Evolutionary conservation across 1,140 invertebrate species (phyloP).

Genomic region (Helicoverpa armigera): DNA sequence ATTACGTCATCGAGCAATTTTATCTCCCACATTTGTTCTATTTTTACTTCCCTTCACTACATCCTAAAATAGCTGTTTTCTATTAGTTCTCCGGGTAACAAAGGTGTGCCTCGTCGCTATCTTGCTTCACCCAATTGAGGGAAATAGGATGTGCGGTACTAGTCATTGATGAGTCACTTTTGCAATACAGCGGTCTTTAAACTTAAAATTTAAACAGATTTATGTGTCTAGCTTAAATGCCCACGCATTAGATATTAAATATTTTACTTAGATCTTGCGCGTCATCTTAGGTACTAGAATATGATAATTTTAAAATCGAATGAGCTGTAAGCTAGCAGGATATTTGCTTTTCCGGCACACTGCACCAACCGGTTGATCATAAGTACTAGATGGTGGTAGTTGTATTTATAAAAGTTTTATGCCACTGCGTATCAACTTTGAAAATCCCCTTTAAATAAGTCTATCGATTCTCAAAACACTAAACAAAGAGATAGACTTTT

Average conservation of each 20-base stretch:
- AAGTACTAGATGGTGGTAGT: neutral
- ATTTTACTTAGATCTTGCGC: constrained; percentile 28
- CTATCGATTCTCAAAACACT: neutral
- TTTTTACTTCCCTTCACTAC: neutral
- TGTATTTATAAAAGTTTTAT: neutral
- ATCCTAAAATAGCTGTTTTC: neutral
- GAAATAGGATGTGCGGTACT: constrained; percentile 17
- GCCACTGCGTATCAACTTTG: neutral
- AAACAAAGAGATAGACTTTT: neutral
- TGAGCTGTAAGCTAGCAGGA: neutral
- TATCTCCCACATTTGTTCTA: neutral
- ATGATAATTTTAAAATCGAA: constrained; percentile 18
- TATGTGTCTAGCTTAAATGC: constrained; percentile 41
- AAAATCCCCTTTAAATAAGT: neutral
- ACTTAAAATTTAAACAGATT: constrained; percentile 38
- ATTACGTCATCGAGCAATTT: neutral
- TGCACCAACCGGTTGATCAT: neutral
- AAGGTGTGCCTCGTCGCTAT: constrained; percentile 16
- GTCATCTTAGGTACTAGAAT: neutral
- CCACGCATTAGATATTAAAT: constrained; percentile 30
- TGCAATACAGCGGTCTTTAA: constrained; percentile 39
- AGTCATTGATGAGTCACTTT: constrained; percentile 33
- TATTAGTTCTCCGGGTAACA: neutral
- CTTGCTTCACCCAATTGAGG: constrained; percentile 4
- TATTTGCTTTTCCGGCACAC: constrained; percentile 24